Evolutionary conservation across 2,888 invertebrate genomes (phyloP), one percentile per base, ranked within the genome.

Genomic region (Crossocerus cetratus): DNA sequence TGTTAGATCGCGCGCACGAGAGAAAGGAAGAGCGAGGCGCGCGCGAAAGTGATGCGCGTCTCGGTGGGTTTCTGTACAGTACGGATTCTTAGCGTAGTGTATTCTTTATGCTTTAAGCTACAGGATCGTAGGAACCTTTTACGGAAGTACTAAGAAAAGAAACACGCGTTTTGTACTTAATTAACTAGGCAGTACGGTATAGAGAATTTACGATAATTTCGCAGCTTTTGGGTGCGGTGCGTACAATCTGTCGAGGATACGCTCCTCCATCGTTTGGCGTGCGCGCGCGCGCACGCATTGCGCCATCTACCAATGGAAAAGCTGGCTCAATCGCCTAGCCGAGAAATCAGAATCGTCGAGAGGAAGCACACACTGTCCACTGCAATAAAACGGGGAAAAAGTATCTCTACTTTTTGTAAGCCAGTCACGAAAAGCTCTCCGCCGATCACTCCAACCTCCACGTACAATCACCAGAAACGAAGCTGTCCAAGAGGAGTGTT

Each of bases 81-180:
- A 82, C 79, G 80, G 72, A 81, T 83, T 81, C 78, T 75, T 75
- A 71, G 74, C 72, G 78, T 82, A 72, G 32, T 32, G 32, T 79
- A 75, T 75, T 65, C 76, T 66, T 79, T 84, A 82, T 84, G 85
- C 84, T 87, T 87, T 75, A 80, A 79, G 81, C 81, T 83, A 79
- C 85, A 86, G 85, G 74, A 81, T 74, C 49, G 80, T 84, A 86
- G 84, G 16, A 49, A 81, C 80, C 66, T 82, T 8, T 32, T 74
- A 80, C 75, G 64, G 74, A 77, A 80, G 82, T 83, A 82, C 76
- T 79, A 79, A 82, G 83, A 81, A 81, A 84, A 82, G 68, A 45
- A 56, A 67, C 63, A 77, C 72, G 65, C 72, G 69, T 89, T 89
- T 90, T 89, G 90, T 90, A 90, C 90, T 90, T 90, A 90, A 89